phyloP scores from a whole-genome alignment of 2,888 invertebrate species.

The Chironomus tentans region DNA sequence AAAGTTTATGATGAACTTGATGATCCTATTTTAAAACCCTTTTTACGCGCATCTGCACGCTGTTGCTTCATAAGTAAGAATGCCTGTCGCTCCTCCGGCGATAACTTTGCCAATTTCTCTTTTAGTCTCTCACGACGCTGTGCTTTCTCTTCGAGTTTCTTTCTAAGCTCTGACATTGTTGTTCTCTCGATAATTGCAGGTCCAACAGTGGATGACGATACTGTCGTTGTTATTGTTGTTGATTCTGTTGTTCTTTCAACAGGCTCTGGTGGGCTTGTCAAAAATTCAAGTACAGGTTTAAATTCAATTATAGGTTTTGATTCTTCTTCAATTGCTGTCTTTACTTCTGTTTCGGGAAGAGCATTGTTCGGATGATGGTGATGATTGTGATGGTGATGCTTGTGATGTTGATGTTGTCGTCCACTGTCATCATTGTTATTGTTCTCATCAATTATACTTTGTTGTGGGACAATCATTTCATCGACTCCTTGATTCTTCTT shows the following conservation, averaged over 20 bases:
- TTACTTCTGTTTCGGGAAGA: neutral
- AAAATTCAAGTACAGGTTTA: neutral
- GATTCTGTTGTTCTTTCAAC: neutral
- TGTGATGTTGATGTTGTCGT: neutral
- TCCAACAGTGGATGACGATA: neutral
- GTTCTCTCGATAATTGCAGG: neutral
- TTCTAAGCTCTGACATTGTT: neutral
- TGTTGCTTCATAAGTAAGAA: constrained; percentile 22
- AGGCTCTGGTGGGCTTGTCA: neutral
- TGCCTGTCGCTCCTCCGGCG: constrained; percentile 15
- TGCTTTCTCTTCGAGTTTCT: constrained; percentile 16
- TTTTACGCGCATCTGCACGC: constrained; percentile 16
- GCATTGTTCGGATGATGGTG: constrained; percentile 11
- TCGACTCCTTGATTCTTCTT: neutral
- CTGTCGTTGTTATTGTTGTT: neutral
- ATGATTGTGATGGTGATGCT: neutral
- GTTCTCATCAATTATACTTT: neutral
- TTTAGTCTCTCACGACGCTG: constrained; percentile 16
- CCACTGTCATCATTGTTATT: neutral
- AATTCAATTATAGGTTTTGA: neutral
- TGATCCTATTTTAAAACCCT: neutral
- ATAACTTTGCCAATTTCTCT: constrained; percentile 9
- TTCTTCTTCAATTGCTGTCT: neutral
- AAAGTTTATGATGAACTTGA: neutral
- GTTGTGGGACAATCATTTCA: neutral